These are phyloP conservation scores for Cyclina sinensis DNA, from an alignment of 1,140 invertebrate species.

Conservation along the genomic window DNA sequence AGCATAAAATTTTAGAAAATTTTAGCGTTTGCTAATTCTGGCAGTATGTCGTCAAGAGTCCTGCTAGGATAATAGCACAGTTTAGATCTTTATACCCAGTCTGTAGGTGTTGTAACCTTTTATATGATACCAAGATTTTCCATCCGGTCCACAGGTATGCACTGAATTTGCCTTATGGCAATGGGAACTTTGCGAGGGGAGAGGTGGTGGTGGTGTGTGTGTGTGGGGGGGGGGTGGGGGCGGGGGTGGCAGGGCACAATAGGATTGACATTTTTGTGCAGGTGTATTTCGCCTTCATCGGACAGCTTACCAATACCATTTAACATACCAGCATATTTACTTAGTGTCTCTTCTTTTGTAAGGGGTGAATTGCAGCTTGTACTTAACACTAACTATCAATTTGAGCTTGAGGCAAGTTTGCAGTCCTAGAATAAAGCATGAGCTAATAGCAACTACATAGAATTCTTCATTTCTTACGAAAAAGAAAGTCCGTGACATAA, in stretches of 20 bases:
- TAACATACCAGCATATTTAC: no score
- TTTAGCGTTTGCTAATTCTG: not conserved
- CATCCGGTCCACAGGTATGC: conserved; percentile 65
- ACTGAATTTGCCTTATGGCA: conserved; percentile 54
- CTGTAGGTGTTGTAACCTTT: conserved; percentile 65
- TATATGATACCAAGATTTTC: conserved; percentile 47
- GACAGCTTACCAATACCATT: not conserved
- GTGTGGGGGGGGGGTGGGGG: no score
- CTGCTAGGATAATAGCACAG: conserved; percentile 79
- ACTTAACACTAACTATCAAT: no score
- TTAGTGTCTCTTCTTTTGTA: no score
- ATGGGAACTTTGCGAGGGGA: conserved; percentile 31
- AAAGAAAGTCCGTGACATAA: no score
- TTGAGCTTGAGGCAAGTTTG: no score
- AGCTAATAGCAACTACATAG: no score
- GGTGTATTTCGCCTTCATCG: conserved; percentile 45
- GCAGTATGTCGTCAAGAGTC: conserved; percentile 67
- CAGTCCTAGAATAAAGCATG: no score
- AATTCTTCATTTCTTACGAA: no score
- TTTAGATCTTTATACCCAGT: conserved; percentile 86
- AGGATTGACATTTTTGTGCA: conserved; percentile 29
- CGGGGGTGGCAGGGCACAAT: no score
- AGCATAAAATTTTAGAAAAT: conserved; percentile 23
- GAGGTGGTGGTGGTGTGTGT: no score
- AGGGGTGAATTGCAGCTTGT: no score